Evolutionary conservation across 2,888 invertebrate genomes (phyloP).

Genomic region (Stenoptilia bipunctidactyla): DNA sequence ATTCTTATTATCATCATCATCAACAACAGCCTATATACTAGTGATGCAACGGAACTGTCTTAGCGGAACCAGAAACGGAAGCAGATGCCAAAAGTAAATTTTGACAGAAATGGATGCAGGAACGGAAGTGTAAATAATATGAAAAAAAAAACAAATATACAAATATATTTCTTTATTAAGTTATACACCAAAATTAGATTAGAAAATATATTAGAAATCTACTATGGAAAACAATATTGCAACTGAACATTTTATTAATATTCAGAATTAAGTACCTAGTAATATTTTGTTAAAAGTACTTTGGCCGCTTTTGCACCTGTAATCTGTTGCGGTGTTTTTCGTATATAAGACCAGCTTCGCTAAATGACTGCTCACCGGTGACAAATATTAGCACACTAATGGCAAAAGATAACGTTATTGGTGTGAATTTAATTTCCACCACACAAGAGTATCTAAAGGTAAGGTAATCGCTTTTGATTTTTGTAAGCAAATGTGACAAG

Average conservation of each 20-base stretch:
- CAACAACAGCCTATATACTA: too few relatives aligned
- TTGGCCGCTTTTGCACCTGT: constrained; percentile 9
- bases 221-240: constrained; percentile 1
- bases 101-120: constrained; percentile 10
- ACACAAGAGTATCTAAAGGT: too few relatives aligned
- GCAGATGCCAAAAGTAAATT: constrained; percentile 12
- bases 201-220: constrained; percentile 1
- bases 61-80: constrained; percentile 12
- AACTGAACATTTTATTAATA: constrained; percentile 4
- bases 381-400: constrained; percentile 9
- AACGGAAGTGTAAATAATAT: constrained; percentile 7
- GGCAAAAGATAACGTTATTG: constrained; percentile 6
- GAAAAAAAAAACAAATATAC: constrained; percentile 3
- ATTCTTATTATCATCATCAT: too few relatives aligned
- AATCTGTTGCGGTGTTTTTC: constrained; percentile 8
- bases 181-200: background rate
- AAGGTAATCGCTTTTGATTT: constrained; percentile 14
- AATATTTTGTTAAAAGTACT: constrained; percentile 8
- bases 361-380: background rate
- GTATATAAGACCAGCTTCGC: constrained; percentile 1
- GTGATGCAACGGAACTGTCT: constrained; percentile 10
- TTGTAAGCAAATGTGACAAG: constrained; percentile 12
- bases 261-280: constrained; percentile 12
- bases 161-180: constrained; percentile 1
- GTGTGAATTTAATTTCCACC: too few relatives aligned